Evolutionary conservation across 2,888 invertebrate genomes (phyloP).

Genomic region (Drosophila ezoana): DNA sequence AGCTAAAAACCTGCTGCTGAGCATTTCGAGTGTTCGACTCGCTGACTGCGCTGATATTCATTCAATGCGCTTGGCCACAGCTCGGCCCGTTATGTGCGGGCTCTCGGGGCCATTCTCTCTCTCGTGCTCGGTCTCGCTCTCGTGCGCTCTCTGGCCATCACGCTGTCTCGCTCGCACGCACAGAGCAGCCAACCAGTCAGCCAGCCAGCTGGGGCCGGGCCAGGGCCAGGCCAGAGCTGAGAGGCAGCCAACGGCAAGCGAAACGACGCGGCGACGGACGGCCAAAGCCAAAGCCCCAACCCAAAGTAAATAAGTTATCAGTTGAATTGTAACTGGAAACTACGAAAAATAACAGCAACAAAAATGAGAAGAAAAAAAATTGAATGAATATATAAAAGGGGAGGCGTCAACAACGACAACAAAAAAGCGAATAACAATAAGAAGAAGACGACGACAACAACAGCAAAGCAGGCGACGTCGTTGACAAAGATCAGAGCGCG

Average conservation of each 20-base stretch:
- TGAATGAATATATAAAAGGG: conserved; percentile 79
- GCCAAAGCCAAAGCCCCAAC: conserved; percentile 58
- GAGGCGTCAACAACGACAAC: conserved; percentile 77
- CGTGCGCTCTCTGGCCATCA: neutral
- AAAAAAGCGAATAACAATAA: conserved; percentile 48
- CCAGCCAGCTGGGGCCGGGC: conserved; percentile 49
- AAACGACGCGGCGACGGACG: conserved; percentile 18
- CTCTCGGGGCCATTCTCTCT: conserved; percentile 11
- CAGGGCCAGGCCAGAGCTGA: conserved; percentile 45
- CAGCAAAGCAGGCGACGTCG: conserved; percentile 22
- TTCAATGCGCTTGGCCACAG: conserved; percentile 67
- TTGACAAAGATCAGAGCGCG: conserved; percentile 73
- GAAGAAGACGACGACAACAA: conserved; percentile 35
- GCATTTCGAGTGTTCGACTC: conserved; percentile 20
- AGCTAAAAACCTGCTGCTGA: conserved; percentile 57
- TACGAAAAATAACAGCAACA: conserved; percentile 27
- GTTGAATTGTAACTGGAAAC: conserved; percentile 74
- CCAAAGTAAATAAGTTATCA: conserved; percentile 80
- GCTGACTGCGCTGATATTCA: conserved; percentile 61
- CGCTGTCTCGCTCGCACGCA: conserved; percentile 14
- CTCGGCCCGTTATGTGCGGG: conserved; percentile 28
- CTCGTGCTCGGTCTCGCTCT: conserved; percentile 9
- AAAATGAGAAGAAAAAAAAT: conserved; percentile 22
- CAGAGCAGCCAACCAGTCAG: conserved; percentile 43
- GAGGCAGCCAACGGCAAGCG: conserved; percentile 58